phyloP scores from a whole-genome alignment of 2,113 vertebrate species.

The Pterocles orientalis region DNA sequence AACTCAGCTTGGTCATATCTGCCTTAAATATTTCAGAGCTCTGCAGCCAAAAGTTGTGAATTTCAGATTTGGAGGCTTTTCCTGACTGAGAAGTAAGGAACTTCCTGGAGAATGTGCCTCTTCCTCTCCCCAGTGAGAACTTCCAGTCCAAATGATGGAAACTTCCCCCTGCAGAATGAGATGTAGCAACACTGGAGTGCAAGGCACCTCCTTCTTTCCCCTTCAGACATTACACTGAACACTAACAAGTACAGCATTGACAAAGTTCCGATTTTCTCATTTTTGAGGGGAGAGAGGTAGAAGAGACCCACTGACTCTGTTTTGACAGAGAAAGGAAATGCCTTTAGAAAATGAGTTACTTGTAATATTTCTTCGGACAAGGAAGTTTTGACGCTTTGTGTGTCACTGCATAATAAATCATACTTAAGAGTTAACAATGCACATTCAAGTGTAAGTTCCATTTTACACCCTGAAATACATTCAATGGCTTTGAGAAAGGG shows the following conservation, averaged over 20 bases:
- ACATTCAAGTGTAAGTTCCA: not conserved
- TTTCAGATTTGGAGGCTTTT: not conserved
- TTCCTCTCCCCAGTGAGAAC: not conserved
- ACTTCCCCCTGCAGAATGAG: accelerated
- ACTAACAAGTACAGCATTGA: not conserved
- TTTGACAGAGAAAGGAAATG: not conserved
- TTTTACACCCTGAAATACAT: not conserved
- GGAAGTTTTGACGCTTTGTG: not conserved
- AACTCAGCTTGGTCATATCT: accelerated
- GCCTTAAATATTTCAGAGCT: not conserved
- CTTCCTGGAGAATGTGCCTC: not conserved
- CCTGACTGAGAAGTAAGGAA: not conserved
- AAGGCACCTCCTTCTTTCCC: not conserved
- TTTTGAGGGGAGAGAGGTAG: not conserved
- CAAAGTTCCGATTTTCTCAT: not conserved
- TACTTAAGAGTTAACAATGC: not conserved
- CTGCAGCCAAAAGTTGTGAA: not conserved
- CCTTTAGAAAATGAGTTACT: not conserved
- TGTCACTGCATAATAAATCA: not conserved
- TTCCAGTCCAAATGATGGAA: not conserved
- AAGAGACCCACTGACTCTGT: not conserved
- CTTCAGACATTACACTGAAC: not conserved
- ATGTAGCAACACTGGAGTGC: accelerated
- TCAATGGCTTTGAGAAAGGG: not conserved
- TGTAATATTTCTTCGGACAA: not conserved